Conservation (phyloP, 2,888 invertebrate genomes). For the Linhomoeus sp. region DNA sequence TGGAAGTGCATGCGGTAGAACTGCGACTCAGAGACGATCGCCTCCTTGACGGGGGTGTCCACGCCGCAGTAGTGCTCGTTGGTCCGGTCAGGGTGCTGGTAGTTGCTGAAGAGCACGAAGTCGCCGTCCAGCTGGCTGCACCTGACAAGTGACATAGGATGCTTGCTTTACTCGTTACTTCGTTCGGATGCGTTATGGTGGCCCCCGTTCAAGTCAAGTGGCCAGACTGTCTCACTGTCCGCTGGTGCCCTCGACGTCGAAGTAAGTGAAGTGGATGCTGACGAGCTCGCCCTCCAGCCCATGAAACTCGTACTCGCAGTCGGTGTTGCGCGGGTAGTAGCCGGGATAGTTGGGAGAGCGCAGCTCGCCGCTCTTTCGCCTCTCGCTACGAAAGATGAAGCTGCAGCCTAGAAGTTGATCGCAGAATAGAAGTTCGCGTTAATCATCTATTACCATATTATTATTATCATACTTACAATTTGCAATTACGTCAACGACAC, state of each 20-base stretch:
- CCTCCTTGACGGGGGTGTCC: background rate
- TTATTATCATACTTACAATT: too few relatives aligned
- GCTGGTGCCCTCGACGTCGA: conserved; percentile 62
- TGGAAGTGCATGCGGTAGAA: conserved; percentile 86
- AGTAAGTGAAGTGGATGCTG: conserved; percentile 63
- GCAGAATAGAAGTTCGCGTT: background rate
- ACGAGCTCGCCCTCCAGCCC: conserved; percentile 56
- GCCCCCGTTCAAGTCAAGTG: background rate
- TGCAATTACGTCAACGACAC: too few relatives aligned
- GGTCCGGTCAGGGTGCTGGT: conserved; percentile 66
- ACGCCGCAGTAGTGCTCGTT: conserved; percentile 71
- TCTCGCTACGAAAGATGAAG: conserved; percentile 66
- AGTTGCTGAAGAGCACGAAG: conserved; percentile 88
- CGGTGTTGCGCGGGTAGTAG: conserved; percentile 62
- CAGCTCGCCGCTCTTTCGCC: conserved; percentile 55
- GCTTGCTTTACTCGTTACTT: too few relatives aligned
- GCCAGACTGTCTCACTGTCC: background rate
- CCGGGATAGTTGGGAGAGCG: conserved; percentile 76
- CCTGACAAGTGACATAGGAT: conserved; percentile 36
- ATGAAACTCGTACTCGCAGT: conserved; percentile 75
- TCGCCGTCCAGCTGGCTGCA: conserved; percentile 80
- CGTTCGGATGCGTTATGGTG: too few relatives aligned
- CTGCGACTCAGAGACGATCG: conserved; percentile 53
- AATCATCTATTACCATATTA: background rate
- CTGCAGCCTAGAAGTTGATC: conserved; percentile 39